Base-by-base conservation (phyloP, 2,113 vertebrate genomes). In the Actenoides hombroni region DNA sequence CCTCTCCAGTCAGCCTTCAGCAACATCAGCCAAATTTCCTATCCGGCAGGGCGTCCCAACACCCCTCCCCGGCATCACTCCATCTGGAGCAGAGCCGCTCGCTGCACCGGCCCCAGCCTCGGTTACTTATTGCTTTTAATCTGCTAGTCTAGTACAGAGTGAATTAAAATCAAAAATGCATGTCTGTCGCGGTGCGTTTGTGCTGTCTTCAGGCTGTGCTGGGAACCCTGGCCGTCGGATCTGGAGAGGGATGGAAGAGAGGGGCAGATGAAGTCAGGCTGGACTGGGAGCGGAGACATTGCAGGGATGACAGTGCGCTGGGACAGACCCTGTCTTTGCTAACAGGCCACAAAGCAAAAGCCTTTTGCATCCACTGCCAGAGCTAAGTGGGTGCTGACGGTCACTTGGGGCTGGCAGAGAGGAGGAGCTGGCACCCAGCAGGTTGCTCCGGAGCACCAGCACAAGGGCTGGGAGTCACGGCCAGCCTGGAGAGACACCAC, bases 171-270 rank as follows among this genome's bases (percentile, higher is more conserved):
- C 10, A 44, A 81, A 87, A 91, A 76, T n/a, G 91, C 94, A 42
- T 86, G 91, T 91, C 88, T 95, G 40, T 44, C 2, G 46, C 5
- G 0, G 69, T 76, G 96, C 16, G 11, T 82, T 89, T 51, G 56
- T 65, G 92, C 44, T 37, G 48, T 84, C 94, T 71, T 88, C 81
- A 1, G 89, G 75, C 59, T 74, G 78, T 69, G 75, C 82, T 37
- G 67, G 83, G 19, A 90, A 19, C 57, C 13, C 65, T 54, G 76
- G 78, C 54, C 2, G 0, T 89, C 80, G 86, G 61, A 96, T 94
- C 96, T 96, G 92, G 54, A 84, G 89, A 94, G 74, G 69, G 65
- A 84, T 76, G 65, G 83, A 82, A 94, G 57, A 94, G 77, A 95
- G 31, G 40, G 48, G 67, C 0, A 0, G 77, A 37, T 94, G 85